These are phyloP conservation scores for Heterodera filipjevi DNA, from an alignment of 2,888 invertebrate genomes.

Conservation along the genomic window DNA sequence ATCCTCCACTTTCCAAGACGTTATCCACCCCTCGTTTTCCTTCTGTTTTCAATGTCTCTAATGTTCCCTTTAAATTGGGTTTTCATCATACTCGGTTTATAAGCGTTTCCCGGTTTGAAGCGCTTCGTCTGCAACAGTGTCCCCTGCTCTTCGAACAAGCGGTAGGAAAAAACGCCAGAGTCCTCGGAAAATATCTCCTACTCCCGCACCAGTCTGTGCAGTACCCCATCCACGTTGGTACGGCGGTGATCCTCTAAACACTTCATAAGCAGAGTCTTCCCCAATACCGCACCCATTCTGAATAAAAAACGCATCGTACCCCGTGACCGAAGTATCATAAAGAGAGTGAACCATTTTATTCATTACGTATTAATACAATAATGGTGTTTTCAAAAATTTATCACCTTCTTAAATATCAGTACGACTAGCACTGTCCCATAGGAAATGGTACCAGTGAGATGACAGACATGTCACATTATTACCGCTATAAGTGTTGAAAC, in stretches of 20 bases:
- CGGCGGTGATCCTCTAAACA: slow-evolving; percentile 1
- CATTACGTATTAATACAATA: neutral
- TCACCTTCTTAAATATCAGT: slow-evolving; percentile 6
- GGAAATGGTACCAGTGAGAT: neutral
- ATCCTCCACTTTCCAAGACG: neutral
- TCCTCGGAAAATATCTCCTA: neutral
- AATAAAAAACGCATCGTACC: neutral
- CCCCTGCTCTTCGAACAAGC: neutral
- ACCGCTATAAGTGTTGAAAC: no score
- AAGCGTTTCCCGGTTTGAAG: slow-evolving; percentile 8
- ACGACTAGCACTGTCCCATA: neutral
- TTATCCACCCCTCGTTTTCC: slow-evolving; percentile 6
- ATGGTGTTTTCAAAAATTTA: slow-evolving; percentile 4
- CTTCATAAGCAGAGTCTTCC: neutral
- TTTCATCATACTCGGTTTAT: neutral
- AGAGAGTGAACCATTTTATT: slow-evolving; percentile 18
- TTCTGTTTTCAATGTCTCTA: slow-evolving; percentile 6
- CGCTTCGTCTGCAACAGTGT: neutral
- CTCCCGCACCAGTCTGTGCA: neutral
- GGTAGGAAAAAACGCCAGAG: slow-evolving; percentile 3
- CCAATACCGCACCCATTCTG: neutral
- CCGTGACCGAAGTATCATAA: slow-evolving; percentile 23
- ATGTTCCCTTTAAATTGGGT: neutral
- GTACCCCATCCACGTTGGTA: neutral
- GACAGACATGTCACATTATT: no score